These are phyloP conservation scores for Eunapius fragilis DNA, from an alignment of 37 sponge, comb jelly and placozoan species.

Conservation along the genomic window DNA sequence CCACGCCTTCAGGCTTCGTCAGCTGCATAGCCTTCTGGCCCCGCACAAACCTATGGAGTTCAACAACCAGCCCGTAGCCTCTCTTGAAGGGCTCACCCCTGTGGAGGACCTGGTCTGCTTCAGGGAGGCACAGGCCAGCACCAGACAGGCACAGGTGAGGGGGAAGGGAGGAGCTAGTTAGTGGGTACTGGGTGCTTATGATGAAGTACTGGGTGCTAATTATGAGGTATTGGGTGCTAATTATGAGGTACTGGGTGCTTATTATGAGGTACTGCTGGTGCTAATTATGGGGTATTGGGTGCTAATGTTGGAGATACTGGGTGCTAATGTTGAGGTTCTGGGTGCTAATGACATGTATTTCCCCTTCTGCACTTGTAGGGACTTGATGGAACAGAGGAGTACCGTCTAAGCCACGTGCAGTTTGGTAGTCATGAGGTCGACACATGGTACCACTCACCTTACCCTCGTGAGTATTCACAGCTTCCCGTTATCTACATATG, in stretches of 20 bases:
- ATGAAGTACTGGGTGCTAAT: too few relatives aligned
- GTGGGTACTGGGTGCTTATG: background rate
- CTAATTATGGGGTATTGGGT: background rate
- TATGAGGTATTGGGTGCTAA: background rate
- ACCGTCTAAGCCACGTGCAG: conserved; percentile 38
- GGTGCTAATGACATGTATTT: background rate
- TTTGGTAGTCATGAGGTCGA: conserved; percentile 76
- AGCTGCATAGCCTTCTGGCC: conserved; percentile 54
- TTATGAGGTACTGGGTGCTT: background rate
- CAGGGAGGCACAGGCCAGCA: conserved; percentile 67
- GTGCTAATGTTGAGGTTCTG: too few relatives aligned
- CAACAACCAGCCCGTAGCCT: conserved; percentile 33
- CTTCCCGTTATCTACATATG: conserved; percentile 73
- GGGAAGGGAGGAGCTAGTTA: too few relatives aligned
- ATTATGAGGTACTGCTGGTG: background rate
- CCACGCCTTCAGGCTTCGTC: conserved; percentile 32
- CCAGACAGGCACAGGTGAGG: conserved; percentile 53
- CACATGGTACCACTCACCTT: conserved; percentile 81
- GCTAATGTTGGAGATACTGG: background rate
- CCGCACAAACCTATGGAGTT: conserved; percentile 23
- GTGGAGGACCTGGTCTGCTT: conserved; percentile 63
- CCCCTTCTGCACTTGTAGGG: conserved; percentile 24
- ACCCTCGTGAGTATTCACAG: conserved; percentile 77
- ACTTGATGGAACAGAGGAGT: conserved; percentile 3
- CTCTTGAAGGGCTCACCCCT: conserved; percentile 56